Conservation (phyloP, 2,888 invertebrate genomes). For the Agrotis segetum region DNA sequence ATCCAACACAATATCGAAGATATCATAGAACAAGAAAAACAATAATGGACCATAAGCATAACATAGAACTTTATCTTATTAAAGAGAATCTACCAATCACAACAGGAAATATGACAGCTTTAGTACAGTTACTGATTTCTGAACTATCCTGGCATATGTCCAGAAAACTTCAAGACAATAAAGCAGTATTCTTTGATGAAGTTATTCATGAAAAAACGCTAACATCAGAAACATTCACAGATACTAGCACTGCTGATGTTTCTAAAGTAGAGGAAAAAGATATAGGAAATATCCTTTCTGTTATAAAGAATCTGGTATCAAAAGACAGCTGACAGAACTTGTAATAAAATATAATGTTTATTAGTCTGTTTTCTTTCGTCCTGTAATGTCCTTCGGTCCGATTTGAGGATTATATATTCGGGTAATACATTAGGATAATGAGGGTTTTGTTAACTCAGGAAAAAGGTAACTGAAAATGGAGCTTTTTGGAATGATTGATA, state of each 20-base stretch:
- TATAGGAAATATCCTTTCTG: slow-evolving; percentile 36
- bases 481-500: slow-evolving; percentile 9
- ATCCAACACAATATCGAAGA: background rate
- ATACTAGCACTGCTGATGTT: slow-evolving; percentile 46
- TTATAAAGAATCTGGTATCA: slow-evolving; percentile 47
- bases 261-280: slow-evolving; percentile 34
- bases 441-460: slow-evolving; percentile 35
- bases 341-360: slow-evolving; percentile 67
- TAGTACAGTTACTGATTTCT: slow-evolving; percentile 18
- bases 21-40: slow-evolving; percentile 11
- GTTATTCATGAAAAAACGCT: slow-evolving; percentile 47
- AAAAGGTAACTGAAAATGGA: slow-evolving; percentile 25
- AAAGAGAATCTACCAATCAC: slow-evolving; percentile 25
- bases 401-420: slow-evolving; percentile 47
- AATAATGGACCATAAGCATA: background rate
- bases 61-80: slow-evolving; percentile 22
- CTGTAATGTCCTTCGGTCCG: slow-evolving; percentile 38
- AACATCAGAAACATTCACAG: slow-evolving; percentile 23
- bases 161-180: slow-evolving; percentile 36
- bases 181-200: slow-evolving; percentile 22
- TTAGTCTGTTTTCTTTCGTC: slow-evolving; percentile 64
- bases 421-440: slow-evolving; percentile 51
- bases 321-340: slow-evolving; percentile 51
- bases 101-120: slow-evolving; percentile 29
- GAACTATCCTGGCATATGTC: slow-evolving; percentile 42